Base-by-base conservation (phyloP, 1,140 invertebrate genomes). In the Drosophila guanche region DNA sequence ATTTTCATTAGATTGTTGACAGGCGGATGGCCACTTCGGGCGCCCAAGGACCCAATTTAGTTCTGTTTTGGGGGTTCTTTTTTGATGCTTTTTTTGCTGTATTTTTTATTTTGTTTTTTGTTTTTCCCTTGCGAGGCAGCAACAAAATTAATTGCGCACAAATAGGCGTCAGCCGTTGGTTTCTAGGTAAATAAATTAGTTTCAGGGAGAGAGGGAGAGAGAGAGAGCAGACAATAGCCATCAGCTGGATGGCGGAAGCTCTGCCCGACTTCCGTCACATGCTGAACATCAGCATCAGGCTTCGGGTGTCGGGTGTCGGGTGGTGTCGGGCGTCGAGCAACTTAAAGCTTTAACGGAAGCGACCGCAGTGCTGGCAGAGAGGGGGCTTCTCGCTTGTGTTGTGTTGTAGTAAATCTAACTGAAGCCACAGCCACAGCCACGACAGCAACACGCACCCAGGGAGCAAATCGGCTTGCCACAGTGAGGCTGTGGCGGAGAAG, bases 81-180 rank as follows among this genome's bases (percentile, higher is more conserved):
- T 40, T 14, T 37, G 5, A 29, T 37, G 22, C n/a, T 22, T 53
- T 23, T 52, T 16, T 12, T 20, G 20, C 42, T 22, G 1, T n/a
- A 4, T 23, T 14, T 57, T n/a, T 46, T 20, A 6, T 20, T 22
- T 60, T 45, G 16, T 27, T 27, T 42, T 4, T 29, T 27, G 25
- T 47, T 33, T 33, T 48, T 22, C 55, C 23, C 50, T 41, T 6
- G n/a, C 10, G 25, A 45, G 48, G 76, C 47, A 23, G 40, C 41
- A 76, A 68, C 45, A 72, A 76, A 84, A 85, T 85, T 84, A 84
- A 84, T 86, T 84, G 80, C 80, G 73, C 80, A 86, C 76, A 84
- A 86, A 84, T 86, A 76, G 72, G 72, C 76, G 62, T 65, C 40
- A 56, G 61, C 61, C 59, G 53, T 56, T 71, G 60, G 48, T 43